Evolutionary conservation across 23 tunicate species (phyloP).

Genomic region (Phallusia fumigata): DNA sequence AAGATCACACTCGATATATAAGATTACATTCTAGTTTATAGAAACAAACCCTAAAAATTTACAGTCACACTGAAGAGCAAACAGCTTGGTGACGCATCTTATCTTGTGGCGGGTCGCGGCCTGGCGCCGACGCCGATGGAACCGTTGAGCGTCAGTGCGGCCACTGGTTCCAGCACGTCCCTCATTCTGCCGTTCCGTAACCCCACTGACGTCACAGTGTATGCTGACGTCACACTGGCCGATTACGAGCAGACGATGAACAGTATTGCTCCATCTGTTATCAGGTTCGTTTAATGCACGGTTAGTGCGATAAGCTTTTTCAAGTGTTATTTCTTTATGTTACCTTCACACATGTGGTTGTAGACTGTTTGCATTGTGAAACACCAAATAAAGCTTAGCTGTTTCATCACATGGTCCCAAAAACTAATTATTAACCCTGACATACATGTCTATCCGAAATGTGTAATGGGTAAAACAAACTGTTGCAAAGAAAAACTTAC

Average conservation of each 20-base stretch:
- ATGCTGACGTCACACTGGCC: slow-evolving; percentile 54
- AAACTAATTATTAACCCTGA: no score
- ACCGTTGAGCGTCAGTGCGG: slow-evolving; percentile 81
- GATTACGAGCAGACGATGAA: slow-evolving; percentile 72
- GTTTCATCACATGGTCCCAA: no score
- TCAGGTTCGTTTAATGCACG: slow-evolving; percentile 30
- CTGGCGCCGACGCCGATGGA: slow-evolving; percentile 82
- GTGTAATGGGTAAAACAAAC: no score
- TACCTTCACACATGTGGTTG: no score
- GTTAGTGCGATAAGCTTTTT: background rate
- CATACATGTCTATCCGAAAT: no score
- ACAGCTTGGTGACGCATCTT: slow-evolving; percentile 77
- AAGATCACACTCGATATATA: no score
- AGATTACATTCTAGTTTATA: no score
- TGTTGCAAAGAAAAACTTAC: no score
- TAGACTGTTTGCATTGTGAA: no score
- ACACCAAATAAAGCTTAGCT: no score
- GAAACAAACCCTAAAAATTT: background rate
- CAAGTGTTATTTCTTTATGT: no score
- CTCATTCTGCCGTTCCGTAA: slow-evolving; percentile 85
- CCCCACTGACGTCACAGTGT: slow-evolving; percentile 70
- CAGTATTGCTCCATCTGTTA: slow-evolving; percentile 57
- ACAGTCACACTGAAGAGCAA: slow-evolving; percentile 70
- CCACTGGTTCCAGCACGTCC: slow-evolving; percentile 80
- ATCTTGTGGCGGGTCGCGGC: slow-evolving; percentile 71